A percentile compares a stretch with the other conserved stretches of the same genome.
phyloP scores from a whole-genome alignment of 2,888 invertebrate genomes.

The Caenorhabditis virilis region DNA sequence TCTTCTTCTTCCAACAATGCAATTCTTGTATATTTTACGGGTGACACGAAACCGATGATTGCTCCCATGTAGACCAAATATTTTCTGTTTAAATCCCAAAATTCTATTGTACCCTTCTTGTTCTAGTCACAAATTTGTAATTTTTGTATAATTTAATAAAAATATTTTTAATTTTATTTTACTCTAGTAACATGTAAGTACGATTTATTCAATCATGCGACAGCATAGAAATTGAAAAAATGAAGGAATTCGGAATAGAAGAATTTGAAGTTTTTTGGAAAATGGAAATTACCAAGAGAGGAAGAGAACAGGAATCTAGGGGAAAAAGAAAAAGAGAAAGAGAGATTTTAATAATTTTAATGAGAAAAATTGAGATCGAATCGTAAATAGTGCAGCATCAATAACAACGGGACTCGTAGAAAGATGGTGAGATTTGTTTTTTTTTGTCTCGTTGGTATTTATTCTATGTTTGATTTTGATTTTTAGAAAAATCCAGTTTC shows the following conservation, averaged over 20 bases:
- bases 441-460: background rate
- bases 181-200: conserved; percentile 31
- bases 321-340: conserved; percentile 10
- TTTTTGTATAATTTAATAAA: too few species aligned
- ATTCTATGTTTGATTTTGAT: too few species aligned
- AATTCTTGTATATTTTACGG: too few species aligned
- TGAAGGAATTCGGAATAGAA: conserved; percentile 26
- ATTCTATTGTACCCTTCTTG: conserved; percentile 1
- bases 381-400: too few species aligned
- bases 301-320: too few species aligned
- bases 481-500: conserved; percentile 67
- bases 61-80: too few species aligned
- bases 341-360: conserved; percentile 1
- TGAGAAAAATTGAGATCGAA: background rate
- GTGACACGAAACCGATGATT: conserved; percentile 21
- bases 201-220: conserved; percentile 20
- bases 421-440: background rate
- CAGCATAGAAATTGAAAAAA: background rate
- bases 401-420: too few species aligned
- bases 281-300: conserved; percentile 22
- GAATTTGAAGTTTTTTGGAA: conserved; percentile 1
- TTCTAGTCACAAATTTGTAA: too few species aligned
- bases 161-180: background rate
- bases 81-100: conserved; percentile 15
- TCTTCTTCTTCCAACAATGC: too few species aligned